Conservation (phyloP, 2,888 invertebrate species). For the Ypsolopha scabrella region DNA sequence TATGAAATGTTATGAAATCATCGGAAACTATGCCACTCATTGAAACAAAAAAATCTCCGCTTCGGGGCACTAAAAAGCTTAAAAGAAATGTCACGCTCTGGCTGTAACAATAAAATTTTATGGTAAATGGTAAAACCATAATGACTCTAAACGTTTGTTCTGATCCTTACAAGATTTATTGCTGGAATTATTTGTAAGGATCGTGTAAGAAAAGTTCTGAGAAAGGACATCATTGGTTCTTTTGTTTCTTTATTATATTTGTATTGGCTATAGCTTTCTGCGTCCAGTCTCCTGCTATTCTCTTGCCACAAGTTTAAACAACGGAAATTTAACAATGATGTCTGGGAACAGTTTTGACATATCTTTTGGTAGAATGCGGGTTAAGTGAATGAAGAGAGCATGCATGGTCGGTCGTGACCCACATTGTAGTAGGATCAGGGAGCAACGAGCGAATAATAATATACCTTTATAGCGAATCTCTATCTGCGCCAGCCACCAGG, state of each 20-base stretch:
- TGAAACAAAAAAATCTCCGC: no score
- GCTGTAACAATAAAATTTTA: neutral
- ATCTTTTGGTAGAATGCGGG: slow-evolving; percentile 8
- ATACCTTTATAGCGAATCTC: slow-evolving; percentile 27
- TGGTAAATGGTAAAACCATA: neutral
- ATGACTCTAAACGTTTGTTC: neutral
- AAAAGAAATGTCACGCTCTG: no score
- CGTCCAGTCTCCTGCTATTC: neutral
- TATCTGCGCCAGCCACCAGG: slow-evolving; percentile 11
- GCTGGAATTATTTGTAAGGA: slow-evolving; percentile 23
- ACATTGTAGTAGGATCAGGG: slow-evolving; percentile 47
- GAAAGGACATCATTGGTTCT: slow-evolving; percentile 13
- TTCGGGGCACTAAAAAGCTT: no score
- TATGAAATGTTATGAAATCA: no score
- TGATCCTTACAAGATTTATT: slow-evolving; percentile 18
- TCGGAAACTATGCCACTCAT: no score
- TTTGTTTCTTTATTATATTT: slow-evolving; percentile 1
- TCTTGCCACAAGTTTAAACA: neutral
- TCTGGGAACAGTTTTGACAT: no score
- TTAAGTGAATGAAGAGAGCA: slow-evolving; percentile 18
- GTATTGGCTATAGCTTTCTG: neutral
- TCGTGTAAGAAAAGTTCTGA: slow-evolving; percentile 14
- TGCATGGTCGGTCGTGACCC: slow-evolving; percentile 9
- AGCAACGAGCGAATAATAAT: slow-evolving; percentile 43
- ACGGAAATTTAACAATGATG: neutral